These are phyloP conservation scores for Sepiola atlantica DNA, from an alignment of 2,888 invertebrate species.

Conservation along the genomic window DNA sequence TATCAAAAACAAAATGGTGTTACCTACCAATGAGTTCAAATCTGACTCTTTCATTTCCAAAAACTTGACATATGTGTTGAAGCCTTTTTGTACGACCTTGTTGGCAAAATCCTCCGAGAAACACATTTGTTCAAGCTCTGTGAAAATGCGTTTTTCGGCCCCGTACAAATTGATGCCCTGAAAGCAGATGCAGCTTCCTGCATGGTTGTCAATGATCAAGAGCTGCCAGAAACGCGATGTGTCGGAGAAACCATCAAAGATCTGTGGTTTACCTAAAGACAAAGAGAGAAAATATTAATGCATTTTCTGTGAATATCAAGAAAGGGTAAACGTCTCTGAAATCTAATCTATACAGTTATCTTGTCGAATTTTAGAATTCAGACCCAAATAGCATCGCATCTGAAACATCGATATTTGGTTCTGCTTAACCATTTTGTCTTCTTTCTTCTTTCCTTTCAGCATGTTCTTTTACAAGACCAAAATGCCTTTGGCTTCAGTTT, in stretches of 20 bases:
- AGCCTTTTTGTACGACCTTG: slow-evolving; percentile 55
- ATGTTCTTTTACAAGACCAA: too few species aligned
- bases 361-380: too few species aligned
- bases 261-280: slow-evolving; percentile 63
- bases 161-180: slow-evolving; percentile 67
- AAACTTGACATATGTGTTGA: slow-evolving; percentile 62
- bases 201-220: slow-evolving; percentile 65
- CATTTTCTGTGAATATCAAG: background rate
- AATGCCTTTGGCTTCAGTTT: too few species aligned
- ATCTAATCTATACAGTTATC: too few species aligned
- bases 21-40: slow-evolving; percentile 58
- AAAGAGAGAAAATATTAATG: background rate
- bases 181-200: slow-evolving; percentile 66
- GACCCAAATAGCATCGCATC: too few species aligned
- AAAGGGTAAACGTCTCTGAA: background rate
- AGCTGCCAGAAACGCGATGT: slow-evolving; percentile 63
- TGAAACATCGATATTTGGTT: too few species aligned
- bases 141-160: slow-evolving; percentile 59
- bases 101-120: slow-evolving; percentile 51
- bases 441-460: too few species aligned
- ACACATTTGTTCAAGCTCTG: slow-evolving; percentile 55
- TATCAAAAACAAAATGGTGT: background rate
- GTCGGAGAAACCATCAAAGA: slow-evolving; percentile 64
- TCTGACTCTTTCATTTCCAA: slow-evolving; percentile 57
- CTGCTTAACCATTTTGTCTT: too few species aligned